phyloP scores from a whole-genome alignment of 2,113 vertebrate genomes.

The Sinocyclocheilus anshuiensis region DNA sequence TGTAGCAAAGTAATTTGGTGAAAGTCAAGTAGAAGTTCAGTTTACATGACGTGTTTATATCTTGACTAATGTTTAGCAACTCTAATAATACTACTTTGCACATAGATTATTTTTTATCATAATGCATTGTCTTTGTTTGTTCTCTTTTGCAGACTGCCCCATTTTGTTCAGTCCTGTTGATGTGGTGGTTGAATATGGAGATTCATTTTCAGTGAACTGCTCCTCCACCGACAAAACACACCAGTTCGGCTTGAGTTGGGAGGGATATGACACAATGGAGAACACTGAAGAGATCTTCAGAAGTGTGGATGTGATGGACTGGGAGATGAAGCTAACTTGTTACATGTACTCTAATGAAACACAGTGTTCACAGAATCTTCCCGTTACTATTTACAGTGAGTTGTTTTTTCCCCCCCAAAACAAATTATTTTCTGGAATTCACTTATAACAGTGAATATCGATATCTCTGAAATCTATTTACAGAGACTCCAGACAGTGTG shows the following conservation, averaged over 20 bases:
- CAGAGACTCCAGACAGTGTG: neutral
- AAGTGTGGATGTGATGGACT: constrained; percentile 7
- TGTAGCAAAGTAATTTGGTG: neutral
- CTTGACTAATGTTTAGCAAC: neutral
- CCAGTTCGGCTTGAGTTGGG: constrained; percentile 24
- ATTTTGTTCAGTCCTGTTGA: constrained; percentile 20
- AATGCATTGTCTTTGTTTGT: neutral
- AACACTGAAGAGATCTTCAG: fast-evolving
- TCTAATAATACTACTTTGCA: neutral
- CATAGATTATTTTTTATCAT: neutral
- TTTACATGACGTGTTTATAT: neutral
- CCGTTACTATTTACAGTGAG: constrained; percentile 67
- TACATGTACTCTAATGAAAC: neutral
- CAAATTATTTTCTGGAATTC: neutral
- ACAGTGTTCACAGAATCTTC: constrained; percentile 39
- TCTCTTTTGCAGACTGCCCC: neutral
- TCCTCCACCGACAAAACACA: fast-evolving
- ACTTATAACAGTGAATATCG: neutral
- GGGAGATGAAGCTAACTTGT: constrained; percentile 49
- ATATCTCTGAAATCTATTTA: neutral
- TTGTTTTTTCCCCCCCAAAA: neutral
- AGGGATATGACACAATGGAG: fast-evolving
- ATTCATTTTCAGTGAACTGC: constrained; percentile 48
- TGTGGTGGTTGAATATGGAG: constrained; percentile 48
- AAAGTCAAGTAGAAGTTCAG: neutral